Evolutionary conservation across 2,888 invertebrate species (phyloP).

Genomic region (Xylota segnis): DNA sequence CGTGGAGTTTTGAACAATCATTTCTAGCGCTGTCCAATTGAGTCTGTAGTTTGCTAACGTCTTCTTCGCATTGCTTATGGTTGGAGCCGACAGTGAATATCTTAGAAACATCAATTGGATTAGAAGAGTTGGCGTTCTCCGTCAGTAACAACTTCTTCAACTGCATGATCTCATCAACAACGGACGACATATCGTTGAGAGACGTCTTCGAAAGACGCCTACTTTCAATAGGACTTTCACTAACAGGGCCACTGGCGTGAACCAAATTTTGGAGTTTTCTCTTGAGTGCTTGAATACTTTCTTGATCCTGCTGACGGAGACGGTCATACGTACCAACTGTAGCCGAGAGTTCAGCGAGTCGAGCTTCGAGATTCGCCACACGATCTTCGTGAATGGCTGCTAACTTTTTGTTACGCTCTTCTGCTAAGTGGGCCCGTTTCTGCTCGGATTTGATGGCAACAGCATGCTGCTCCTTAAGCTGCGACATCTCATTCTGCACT

Average conservation of each 20-base stretch:
- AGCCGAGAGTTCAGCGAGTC: constrained; percentile 91
- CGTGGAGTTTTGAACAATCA: constrained; percentile 79
- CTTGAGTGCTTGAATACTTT: constrained; percentile 88
- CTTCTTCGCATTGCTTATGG: constrained; percentile 88
- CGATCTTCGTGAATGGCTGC: constrained; percentile 91
- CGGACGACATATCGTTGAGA: constrained; percentile 84
- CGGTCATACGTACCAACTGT: constrained; percentile 92
- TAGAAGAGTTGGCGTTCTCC: constrained; percentile 87
- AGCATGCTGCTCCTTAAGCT: constrained; percentile 90
- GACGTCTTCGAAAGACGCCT: constrained; percentile 38
- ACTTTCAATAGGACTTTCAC: constrained; percentile 34
- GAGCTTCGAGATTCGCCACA: constrained; percentile 90
- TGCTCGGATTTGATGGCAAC: constrained; percentile 90
- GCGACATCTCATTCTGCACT: constrained; percentile 90
- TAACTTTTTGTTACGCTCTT: constrained; percentile 88
- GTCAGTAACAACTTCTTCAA: constrained; percentile 87
- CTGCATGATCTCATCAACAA: constrained; percentile 88
- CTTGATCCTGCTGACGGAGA: constrained; percentile 89
- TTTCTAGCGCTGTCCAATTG: constrained; percentile 88
- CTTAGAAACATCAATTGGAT: constrained; percentile 87
- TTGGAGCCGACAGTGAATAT: constrained; percentile 84
- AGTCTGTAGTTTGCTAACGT: constrained; percentile 87
- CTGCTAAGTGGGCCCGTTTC: constrained; percentile 89
- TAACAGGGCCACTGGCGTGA: constrained; percentile 64
- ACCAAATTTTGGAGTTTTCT: constrained; percentile 81